Evolutionary conservation across 2,797 vertebrate genomes (phyloP).

Genomic region (Pipistrellus kuhlii): DNA sequence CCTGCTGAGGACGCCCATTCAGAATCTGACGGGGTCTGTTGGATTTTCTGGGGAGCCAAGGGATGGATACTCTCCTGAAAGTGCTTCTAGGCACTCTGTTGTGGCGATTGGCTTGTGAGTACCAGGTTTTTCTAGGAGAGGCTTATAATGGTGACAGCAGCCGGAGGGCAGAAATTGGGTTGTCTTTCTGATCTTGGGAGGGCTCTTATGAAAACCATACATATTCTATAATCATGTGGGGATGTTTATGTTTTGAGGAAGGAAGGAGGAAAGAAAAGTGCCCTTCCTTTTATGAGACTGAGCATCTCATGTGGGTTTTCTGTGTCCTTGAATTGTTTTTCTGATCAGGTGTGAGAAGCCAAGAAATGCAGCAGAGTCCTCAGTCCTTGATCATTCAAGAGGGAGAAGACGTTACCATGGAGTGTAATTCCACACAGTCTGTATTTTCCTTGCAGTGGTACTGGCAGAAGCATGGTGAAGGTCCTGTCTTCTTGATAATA

Average conservation of each 20-base stretch:
- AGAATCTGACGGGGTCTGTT: background rate
- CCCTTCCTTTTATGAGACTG: background rate
- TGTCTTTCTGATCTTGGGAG: background rate
- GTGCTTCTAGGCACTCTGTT: background rate
- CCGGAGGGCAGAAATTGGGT: background rate
- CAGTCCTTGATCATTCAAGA: background rate
- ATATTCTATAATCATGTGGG: background rate
- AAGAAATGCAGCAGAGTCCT: constrained; percentile 1
- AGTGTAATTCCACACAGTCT: background rate
- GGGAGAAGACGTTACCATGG: background rate
- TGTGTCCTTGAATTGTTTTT: background rate
- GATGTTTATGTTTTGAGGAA: background rate
- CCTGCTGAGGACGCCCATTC: background rate
- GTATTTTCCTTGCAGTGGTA: background rate
- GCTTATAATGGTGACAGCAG: background rate
- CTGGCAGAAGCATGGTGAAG: background rate
- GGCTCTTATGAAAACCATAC: background rate
- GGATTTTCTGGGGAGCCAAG: background rate
- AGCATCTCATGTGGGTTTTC: background rate
- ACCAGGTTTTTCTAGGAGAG: background rate
- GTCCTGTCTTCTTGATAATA: background rate
- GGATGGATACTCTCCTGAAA: background rate
- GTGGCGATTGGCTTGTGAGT: background rate
- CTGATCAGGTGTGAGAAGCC: constrained; percentile 43
- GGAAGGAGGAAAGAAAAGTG: background rate